Base-by-base conservation (phyloP, 1,140 invertebrate genomes). In the Pseudomyrmex flavicornis region DNA sequence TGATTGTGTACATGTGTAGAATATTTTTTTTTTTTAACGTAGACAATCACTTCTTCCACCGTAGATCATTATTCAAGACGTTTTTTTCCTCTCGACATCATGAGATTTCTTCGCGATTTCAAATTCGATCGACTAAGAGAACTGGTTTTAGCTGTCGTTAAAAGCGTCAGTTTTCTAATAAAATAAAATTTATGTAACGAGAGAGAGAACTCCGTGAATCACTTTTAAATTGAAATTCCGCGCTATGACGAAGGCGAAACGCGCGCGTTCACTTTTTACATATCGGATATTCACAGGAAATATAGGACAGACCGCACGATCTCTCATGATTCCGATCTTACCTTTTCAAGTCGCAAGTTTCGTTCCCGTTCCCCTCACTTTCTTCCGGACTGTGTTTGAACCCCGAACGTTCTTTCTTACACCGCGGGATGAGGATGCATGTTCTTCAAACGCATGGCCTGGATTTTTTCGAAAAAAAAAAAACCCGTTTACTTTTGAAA, bases 181-280 rank as follows among this genome's bases (percentile, higher is more conserved):
- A 17, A 17, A 12, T 22, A 44, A 61, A 80, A 72, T 15, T 15
- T 48, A 48, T 15, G n/a, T 26, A 48, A 70, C 63, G 73, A 5
- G 35, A 35, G 35, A 35, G 5, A 35, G 35, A 35, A 35, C 5
- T 35, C 35, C 0, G 35, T 35, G 35, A 35, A 7, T 35, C 35
- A 35, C 35, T 7, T 35, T 35, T 35, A 4, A 7, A 35, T 35
- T 35, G 5, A 35, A 72, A 80, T 80, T 72, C 54, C 22, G 59
- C 50, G 50, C 20, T 70, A 80, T n/a, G 44, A 2, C 26, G n/a
- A 17, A 13, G 17, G 17, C 15, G 17, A 48, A 69, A 68, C 46
- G 63, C 54, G 58, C 58, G 46, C 63, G n/a, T 80, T 70, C 54
- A 50, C 76, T 79, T 79, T 79, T 70, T 44, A 46, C 70, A 70